A percentile compares a stretch with the other conserved stretches of the same genome.
These are phyloP conservation scores for Rattus rattus DNA, from an alignment of 2,113 vertebrate genomes.

Conservation along the genomic window DNA sequence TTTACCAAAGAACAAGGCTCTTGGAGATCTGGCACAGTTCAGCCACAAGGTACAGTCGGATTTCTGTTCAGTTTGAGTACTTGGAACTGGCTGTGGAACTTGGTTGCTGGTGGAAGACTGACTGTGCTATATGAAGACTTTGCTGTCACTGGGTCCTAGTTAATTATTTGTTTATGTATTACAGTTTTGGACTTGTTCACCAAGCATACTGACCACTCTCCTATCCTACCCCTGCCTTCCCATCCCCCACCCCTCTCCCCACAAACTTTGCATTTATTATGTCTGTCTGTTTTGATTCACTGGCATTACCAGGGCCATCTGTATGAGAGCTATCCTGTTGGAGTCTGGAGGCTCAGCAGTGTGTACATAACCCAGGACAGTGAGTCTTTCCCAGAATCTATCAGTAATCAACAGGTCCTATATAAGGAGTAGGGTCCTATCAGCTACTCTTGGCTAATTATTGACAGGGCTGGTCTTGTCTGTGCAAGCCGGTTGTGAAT, in stretches of 20 bases:
- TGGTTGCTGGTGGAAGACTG: not conserved
- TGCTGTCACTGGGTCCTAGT: not conserved
- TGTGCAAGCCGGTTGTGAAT: not conserved
- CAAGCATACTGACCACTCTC: no score
- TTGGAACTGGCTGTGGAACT: not conserved
- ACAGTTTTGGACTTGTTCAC: not conserved
- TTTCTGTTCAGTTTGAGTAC: not conserved
- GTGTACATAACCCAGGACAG: not conserved
- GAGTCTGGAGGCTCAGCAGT: not conserved
- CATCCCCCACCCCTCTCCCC: not conserved
- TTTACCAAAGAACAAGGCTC: not conserved
- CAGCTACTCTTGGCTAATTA: not conserved
- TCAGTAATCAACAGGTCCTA: not conserved
- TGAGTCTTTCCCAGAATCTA: not conserved
- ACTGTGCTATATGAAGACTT: not conserved
- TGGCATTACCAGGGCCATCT: not conserved
- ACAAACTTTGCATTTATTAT: not conserved
- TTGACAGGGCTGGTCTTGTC: no score
- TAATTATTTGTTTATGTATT: not conserved
- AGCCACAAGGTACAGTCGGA: not conserved
- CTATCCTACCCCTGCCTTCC: no score
- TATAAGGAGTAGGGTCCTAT: not conserved
- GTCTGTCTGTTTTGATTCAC: not conserved
- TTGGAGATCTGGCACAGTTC: not conserved
- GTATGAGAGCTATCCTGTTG: not conserved